A percentile compares a stretch with the other conserved stretches of the same genome.
phyloP scores from a whole-genome alignment of 2,797 vertebrate species.

The Chrysocyon brachyurus region DNA sequence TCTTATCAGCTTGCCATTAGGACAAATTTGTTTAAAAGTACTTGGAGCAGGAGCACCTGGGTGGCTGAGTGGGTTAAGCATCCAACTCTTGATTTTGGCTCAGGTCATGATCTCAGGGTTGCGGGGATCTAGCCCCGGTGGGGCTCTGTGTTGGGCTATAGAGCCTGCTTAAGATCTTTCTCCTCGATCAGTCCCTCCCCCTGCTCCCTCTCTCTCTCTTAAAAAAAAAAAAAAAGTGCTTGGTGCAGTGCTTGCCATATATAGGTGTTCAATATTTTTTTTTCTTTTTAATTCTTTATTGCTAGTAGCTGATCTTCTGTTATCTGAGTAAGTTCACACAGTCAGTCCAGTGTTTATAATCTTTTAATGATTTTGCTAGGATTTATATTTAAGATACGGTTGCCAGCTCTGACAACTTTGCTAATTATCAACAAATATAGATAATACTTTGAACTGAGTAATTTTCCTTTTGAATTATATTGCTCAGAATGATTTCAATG shows the following conservation, averaged over 20 bases:
- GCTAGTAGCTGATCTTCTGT: not conserved
- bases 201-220: too few species aligned
- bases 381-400: not conserved
- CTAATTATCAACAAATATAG: not conserved
- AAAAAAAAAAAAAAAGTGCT: conserved; percentile 5
- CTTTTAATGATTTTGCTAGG: not conserved
- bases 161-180: not conserved
- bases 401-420: not conserved
- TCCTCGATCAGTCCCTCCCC: not conserved
- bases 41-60: not conserved
- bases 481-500: conserved; percentile 1
- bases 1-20: not conserved
- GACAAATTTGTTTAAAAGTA: not conserved
- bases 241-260: not conserved
- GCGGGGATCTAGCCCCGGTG: not conserved
- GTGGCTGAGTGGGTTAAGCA: not conserved
- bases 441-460: not conserved
- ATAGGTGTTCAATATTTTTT: not conserved
- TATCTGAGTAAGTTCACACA: not conserved
- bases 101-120: not conserved
- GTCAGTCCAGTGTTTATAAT: not conserved
- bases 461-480: conserved; percentile 24
- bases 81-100: not conserved
- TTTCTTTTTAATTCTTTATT: not conserved
- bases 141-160: not conserved